Evolutionary conservation across 1,140 invertebrate species (phyloP).

Genomic region (Saccostrea cuccullata): DNA sequence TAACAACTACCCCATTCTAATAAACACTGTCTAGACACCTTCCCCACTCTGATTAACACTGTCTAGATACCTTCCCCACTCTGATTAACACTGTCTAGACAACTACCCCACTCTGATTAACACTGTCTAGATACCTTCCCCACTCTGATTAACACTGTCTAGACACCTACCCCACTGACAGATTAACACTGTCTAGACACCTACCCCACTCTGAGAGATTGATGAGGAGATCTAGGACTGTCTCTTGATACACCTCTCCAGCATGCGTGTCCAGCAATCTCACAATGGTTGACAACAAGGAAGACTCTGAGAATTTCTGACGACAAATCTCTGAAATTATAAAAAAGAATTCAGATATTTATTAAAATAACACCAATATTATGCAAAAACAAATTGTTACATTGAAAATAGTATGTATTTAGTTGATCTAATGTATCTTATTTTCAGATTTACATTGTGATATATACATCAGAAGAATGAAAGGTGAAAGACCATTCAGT

Average conservation of each 20-base stretch:
- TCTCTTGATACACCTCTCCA: slow-evolving; percentile 63
- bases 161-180: too few relatives aligned
- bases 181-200: too few relatives aligned
- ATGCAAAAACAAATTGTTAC: too few relatives aligned
- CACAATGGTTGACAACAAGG: slow-evolving; percentile 63
- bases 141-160: not conserved
- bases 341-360: not conserved
- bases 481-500: too few relatives aligned
- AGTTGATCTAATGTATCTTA: too few relatives aligned
- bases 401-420: too few relatives aligned
- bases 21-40: slow-evolving; percentile 25
- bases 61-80: not conserved
- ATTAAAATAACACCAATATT: too few relatives aligned
- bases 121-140: too few relatives aligned
- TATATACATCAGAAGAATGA: not conserved
- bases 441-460: not conserved
- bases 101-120: too few relatives aligned
- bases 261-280: slow-evolving; percentile 60
- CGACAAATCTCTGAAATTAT: slow-evolving; percentile 69
- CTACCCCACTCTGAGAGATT: slow-evolving; percentile 71
- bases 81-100: too few relatives aligned
- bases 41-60: slow-evolving; percentile 65
- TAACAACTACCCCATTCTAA: slow-evolving; percentile 73
- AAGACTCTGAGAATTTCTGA: slow-evolving; percentile 63
- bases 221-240: slow-evolving; percentile 77